Evolutionary conservation across 2,113 vertebrate species (phyloP).

Genomic region (Emydocephalus ijimae): DNA sequence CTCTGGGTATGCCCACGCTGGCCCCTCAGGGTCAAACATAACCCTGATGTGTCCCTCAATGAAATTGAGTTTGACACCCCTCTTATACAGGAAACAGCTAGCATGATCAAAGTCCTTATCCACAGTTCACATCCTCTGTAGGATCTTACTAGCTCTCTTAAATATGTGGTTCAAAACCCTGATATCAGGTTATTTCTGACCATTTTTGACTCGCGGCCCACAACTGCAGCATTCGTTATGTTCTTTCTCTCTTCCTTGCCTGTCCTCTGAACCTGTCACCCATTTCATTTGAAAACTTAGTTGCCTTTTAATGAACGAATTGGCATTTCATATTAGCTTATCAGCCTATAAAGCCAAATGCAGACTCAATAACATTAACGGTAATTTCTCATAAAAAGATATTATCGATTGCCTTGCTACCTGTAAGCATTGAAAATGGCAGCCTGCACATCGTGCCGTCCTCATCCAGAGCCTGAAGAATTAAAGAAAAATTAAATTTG

Average conservation of each 20-base stretch:
- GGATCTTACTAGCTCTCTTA: background rate
- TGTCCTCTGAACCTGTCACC: conserved; percentile 74
- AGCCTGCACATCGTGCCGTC: conserved; percentile 84
- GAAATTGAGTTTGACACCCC: no score
- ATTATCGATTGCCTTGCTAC: conserved; percentile 92
- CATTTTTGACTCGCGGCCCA: conserved; percentile 78
- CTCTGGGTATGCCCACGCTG: no score
- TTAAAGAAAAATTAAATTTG: conserved; percentile 99
- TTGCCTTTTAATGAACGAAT: conserved; percentile 88
- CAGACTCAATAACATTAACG: conserved; percentile 93
- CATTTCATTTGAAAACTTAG: conserved; percentile 75
- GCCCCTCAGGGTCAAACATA: no score
- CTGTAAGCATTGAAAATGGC: conserved; percentile 92
- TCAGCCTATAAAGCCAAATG: conserved; percentile 90
- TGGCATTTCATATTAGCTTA: conserved; percentile 97
- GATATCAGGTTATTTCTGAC: conserved; percentile 71
- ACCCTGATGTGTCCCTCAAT: no score
- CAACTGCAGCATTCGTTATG: conserved; percentile 75
- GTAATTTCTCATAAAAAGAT: conserved; percentile 99
- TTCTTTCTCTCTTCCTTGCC: background rate
- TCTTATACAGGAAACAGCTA: background rate
- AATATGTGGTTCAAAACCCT: conserved; percentile 61
- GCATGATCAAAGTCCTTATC: background rate
- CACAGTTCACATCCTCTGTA: background rate
- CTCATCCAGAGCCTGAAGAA: conserved; percentile 90